These are phyloP conservation scores for Hoplodrina blanda DNA, from an alignment of 2,888 invertebrate species.

Conservation along the genomic window DNA sequence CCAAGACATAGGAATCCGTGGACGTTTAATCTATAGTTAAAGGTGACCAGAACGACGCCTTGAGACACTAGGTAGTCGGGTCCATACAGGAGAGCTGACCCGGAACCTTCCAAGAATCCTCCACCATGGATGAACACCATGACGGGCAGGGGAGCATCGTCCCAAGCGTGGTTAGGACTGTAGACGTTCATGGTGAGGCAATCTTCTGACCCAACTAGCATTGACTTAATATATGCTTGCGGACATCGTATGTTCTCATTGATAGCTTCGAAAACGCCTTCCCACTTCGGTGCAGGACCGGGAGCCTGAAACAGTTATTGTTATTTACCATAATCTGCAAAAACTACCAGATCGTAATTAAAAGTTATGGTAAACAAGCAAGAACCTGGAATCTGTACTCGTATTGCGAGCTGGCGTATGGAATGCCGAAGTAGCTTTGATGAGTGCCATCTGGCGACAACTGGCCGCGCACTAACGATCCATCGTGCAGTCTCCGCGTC, in stretches of 20 bases:
- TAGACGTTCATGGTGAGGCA: conserved; percentile 67
- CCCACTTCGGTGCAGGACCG: conserved; percentile 32
- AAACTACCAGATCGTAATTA: not conserved
- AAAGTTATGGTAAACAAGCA: not conserved
- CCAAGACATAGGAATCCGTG: conserved; percentile 70
- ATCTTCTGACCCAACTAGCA: conserved; percentile 26
- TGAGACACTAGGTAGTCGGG: conserved; percentile 31
- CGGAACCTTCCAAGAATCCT: conserved; percentile 61
- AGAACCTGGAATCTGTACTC: conserved; percentile 53
- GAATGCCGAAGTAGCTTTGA: conserved; percentile 62
- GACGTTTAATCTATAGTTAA: conserved; percentile 70
- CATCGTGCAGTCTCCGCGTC: conserved; percentile 43
- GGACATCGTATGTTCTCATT: conserved; percentile 37
- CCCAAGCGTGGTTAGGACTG: conserved; percentile 34
- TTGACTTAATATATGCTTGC: conserved; percentile 3
- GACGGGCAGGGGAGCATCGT: conserved; percentile 48
- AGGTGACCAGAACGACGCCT: conserved; percentile 37
- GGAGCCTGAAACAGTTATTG: conserved; percentile 28
- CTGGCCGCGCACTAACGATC: conserved; percentile 55
- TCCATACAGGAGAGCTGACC: conserved; percentile 29
- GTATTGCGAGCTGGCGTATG: conserved; percentile 63
- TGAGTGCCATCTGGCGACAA: conserved; percentile 56
- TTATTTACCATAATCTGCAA: not conserved
- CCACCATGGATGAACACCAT: conserved; percentile 71
- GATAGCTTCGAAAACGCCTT: conserved; percentile 35